These are phyloP conservation scores for Chaetodon trifasciatus DNA, from an alignment of 2,797 vertebrate species.

Conservation along the genomic window DNA sequence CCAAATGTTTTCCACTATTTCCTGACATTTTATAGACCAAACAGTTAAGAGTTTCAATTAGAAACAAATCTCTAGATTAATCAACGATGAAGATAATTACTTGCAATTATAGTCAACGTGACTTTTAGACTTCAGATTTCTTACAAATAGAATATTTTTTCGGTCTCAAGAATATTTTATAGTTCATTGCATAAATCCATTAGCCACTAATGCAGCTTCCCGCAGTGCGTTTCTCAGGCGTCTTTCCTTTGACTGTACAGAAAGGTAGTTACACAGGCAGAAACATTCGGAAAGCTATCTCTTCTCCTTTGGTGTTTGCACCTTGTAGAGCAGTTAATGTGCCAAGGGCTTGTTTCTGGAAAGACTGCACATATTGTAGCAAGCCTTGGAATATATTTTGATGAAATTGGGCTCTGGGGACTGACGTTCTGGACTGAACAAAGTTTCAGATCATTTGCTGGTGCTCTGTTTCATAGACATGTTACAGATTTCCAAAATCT, in stretches of 20 bases:
- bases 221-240: background rate
- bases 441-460: background rate
- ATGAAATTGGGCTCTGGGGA: background rate
- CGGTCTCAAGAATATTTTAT: too few relatives aligned
- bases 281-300: background rate
- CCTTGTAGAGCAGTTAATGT: background rate
- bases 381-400: background rate
- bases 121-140: too few relatives aligned
- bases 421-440: background rate
- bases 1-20: background rate
- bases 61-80: background rate
- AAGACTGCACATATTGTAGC: background rate
- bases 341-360: conserved; percentile 1
- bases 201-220: conserved; percentile 10
- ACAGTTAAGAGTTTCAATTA: background rate
- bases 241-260: background rate
- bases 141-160: too few relatives aligned
- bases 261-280: background rate
- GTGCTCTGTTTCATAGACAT: background rate
- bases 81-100: background rate
- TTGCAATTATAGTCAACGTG: background rate
- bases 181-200: conserved; percentile 8
- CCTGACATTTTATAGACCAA: background rate
- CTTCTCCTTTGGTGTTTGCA: conserved; percentile 2
- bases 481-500: background rate